Base-by-base conservation (phyloP, 2,113 vertebrate genomes). In the Vombatus ursinus region DNA sequence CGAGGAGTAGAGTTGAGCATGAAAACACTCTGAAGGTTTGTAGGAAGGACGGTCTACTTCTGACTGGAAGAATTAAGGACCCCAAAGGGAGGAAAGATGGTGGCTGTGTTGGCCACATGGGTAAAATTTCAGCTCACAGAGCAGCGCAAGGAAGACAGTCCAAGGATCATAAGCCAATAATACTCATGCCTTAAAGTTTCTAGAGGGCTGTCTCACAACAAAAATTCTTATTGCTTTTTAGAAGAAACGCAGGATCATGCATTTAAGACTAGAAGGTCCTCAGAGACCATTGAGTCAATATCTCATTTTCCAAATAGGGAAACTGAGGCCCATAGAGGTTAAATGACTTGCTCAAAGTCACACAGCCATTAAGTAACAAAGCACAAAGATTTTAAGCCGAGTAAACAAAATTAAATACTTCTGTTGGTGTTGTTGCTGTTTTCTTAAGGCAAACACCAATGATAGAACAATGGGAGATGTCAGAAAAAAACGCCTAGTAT, bases 391-490 rank as follows among this genome's bases (percentile, higher is more conserved):
- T 37, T 68, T 68, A 68, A 37, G 31, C 31, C 12, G 0, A 44
- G 68, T 44, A 84, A 84, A 77, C 61, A 77, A 77, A 77, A 84
- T 44, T 44, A 84, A 84, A 44, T 44, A 44, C 7, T 84, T 22
- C 8, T n/a, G 14, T 77, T 31, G 61, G 28, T 3, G 12, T 3
- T 68, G 31, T 28, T 84, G 37, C 8, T 84, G 68, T 84, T 84
- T 84, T 77, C 61, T 44, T 84, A 84, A 84, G 61, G 91, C 92
- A 93, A 95, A 53, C 93, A 31, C 0, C 4, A 93, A 89, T 93
- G 0, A 0, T 22, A 37, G 51, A 48, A 50, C 10, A 51, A 0
- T 44, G 1, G 49, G 10, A 3, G 19, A 92, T 52, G 93, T 90
- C 91, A 89, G 50, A 49, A 57, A 68, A 89, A 28, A 49, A 49